Evolutionary conservation across 2,888 invertebrate species (phyloP).

Genomic region (Hirtodrosophila confusa): DNA sequence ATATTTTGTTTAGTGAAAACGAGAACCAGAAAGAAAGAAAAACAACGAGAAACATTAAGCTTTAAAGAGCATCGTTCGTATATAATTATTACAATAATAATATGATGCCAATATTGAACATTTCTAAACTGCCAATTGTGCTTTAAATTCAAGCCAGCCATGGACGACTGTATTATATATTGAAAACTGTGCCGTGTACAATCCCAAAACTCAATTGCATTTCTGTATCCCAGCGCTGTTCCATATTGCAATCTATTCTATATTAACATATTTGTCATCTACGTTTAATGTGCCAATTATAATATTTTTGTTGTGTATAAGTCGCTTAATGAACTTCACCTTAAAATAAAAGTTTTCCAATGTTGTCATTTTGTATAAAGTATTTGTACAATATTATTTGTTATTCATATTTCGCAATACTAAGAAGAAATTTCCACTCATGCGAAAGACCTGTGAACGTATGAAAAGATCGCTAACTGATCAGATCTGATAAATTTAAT

Average conservation of each 20-base stretch:
- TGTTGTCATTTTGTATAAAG: constrained; percentile 75
- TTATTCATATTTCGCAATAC: constrained; percentile 68
- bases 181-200: constrained; percentile 58
- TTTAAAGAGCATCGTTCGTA: constrained; percentile 57
- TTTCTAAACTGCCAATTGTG: constrained; percentile 71
- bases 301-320: constrained; percentile 67
- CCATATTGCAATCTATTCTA: constrained; percentile 52
- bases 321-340: constrained; percentile 64
- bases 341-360: constrained; percentile 73
- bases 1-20: constrained; percentile 70
- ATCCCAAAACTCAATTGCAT: constrained; percentile 51
- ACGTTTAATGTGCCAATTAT: constrained; percentile 77
- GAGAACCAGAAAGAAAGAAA: constrained; percentile 20
- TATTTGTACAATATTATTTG: constrained; percentile 40
- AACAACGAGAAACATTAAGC: constrained; percentile 50
- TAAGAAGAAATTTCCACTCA: constrained; percentile 78
- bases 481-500: no score
- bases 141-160: constrained; percentile 72
- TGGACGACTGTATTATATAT: constrained; percentile 74
- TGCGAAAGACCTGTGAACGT: constrained; percentile 63
- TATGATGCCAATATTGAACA: constrained; percentile 47
- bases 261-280: constrained; percentile 72
- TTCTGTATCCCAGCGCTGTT: constrained; percentile 36
- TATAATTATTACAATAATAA: constrained; percentile 33
- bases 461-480: not conserved